Conservation (phyloP, 23 tunicate species). For the Phallusia fumigata region DNA sequence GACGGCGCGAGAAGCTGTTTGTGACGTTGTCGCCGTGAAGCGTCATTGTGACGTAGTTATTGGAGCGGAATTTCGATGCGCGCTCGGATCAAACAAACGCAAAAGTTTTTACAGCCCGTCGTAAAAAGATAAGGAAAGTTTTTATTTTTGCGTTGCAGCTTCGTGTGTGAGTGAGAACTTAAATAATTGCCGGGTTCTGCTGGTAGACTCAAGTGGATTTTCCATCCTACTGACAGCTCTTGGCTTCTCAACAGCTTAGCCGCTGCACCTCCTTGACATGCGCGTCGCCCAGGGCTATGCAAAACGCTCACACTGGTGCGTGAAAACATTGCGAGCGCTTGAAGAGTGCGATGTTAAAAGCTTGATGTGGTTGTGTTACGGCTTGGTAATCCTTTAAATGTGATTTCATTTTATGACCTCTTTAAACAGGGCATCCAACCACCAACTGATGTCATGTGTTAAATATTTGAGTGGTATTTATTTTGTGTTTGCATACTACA, state of each 20-base stretch:
- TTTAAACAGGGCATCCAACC: no score
- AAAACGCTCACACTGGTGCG: not conserved
- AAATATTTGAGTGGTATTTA: no score
- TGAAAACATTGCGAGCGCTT: not conserved
- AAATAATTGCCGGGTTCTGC: not conserved
- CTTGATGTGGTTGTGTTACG: not conserved
- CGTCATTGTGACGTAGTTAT: slow-evolving; percentile 7
- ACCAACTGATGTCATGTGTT: no score
- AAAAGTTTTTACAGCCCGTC: not conserved
- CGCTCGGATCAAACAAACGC: not conserved
- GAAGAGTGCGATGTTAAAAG: not conserved
- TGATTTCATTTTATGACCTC: no score
- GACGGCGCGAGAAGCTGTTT: not conserved
- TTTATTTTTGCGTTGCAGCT: no score
- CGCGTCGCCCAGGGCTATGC: slow-evolving; percentile 14
- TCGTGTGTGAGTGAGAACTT: not conserved
- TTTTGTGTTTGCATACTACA: no score
- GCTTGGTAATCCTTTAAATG: not conserved
- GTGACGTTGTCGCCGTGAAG: not conserved
- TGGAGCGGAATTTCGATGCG: not conserved
- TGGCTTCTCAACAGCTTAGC: not conserved
- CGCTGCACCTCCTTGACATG: not conserved
- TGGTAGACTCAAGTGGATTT: not conserved
- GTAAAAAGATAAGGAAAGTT: not conserved
- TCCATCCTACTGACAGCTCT: not conserved